Percentiles rank a stretch among this genome's conserved stretches.
Conservation (phyloP, 2,797 vertebrate species). For the Masticophis lateralis region DNA sequence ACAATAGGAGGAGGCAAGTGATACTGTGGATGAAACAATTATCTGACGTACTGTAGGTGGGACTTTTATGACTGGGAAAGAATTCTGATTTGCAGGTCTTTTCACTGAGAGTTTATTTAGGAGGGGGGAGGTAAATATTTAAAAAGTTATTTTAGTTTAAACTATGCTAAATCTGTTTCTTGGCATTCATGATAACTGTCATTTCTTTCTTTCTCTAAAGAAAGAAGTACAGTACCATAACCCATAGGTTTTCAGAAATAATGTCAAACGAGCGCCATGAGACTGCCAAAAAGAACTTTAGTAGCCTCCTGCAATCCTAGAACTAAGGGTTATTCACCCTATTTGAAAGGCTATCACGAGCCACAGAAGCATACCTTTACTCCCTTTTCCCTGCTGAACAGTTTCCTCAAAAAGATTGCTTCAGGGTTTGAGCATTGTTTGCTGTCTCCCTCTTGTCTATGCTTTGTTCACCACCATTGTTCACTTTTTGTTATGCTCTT, state of each 20-base stretch:
- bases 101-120: background rate
- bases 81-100: background rate
- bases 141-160: background rate
- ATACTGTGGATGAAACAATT: background rate
- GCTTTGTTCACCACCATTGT: conserved; percentile 19
- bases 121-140: background rate
- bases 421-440: background rate
- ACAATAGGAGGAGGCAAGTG: background rate
- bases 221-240: background rate
- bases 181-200: background rate
- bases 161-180: background rate
- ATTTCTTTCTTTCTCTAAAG: background rate
- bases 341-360: background rate
- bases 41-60: background rate
- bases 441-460: background rate
- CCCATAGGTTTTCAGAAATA: background rate
- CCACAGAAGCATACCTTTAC: background rate
- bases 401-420: background rate
- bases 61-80: background rate
- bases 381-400: background rate
- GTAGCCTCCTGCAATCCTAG: background rate
- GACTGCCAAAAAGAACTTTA: background rate
- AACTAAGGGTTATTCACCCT: background rate
- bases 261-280: background rate
- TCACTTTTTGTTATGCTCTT: conserved; percentile 34